Base-by-base conservation (phyloP, 2,888 invertebrate genomes). In the Scaptomyza tumidula region DNA sequence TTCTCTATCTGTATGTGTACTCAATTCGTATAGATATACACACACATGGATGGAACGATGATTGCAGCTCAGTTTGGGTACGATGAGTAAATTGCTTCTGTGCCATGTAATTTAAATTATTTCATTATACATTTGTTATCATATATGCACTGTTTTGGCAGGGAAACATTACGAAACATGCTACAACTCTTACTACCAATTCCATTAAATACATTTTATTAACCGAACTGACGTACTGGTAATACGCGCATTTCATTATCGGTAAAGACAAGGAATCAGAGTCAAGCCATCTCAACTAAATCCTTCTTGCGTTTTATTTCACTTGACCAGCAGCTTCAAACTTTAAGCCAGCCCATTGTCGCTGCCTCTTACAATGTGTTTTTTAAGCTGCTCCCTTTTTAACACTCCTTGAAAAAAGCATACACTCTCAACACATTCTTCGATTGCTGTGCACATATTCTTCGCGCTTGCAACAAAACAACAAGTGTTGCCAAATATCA, bases 81-180 rank as follows among this genome's bases (percentile, higher is more conserved):
- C 46, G 57, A 41, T 63, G 54, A 68, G 68, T 86, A 71, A 75
- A 82, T 82, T 70, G 82, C 82, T 61, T 62, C 35, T 13, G 54
- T 31, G 48, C 60, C 49, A 50, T 71, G 82, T 84, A 89, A 87
- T 89, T 84, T 78, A 87, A 87, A 85, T 81, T 67, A 82, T 75
- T 75, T 79, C 65, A 67, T 72, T 62, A 67, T 68, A 52, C 63
- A 31, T 24, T 24, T 59, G 71, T 75, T 67, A 73, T 57, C 7
- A 67, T 54, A 41, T 41, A 46, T 59, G 55, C 46, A 45, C 31
- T 24, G 53, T 7, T 55, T 55, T 16, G 35, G 33, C 35, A 13
- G 2, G 4, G 5, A 5, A 35, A 2, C 10, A 10, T 24, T 24
- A 24, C 5, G 24, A 24, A 24, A 24, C 0, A 24, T 3, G 24